phyloP scores from a whole-genome alignment of 2,888 invertebrate genomes.

The Eupithecia subumbrata region DNA sequence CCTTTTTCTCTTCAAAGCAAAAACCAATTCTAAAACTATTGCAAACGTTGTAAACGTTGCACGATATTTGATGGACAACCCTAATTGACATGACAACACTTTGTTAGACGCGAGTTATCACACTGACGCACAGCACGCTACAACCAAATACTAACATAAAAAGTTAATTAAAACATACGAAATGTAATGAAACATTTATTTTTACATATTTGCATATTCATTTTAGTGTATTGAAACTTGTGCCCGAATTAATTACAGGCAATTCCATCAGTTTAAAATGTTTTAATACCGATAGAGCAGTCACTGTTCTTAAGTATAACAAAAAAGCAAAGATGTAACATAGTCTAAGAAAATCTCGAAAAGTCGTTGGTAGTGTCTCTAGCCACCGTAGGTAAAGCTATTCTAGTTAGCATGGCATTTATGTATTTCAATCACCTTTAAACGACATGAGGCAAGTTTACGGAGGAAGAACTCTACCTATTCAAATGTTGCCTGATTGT shows the following conservation, averaged over 20 bases:
- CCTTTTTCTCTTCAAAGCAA: neutral
- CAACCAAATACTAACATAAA: constrained; percentile 53
- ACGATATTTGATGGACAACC: constrained; percentile 27
- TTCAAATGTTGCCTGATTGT: neutral
- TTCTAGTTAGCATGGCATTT: no score
- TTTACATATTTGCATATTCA: neutral
- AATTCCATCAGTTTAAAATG: neutral
- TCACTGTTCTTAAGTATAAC: no score
- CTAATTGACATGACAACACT: constrained; percentile 26
- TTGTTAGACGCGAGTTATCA: constrained; percentile 27
- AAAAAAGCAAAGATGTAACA: no score
- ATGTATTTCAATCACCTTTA: no score
- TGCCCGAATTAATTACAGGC: neutral
- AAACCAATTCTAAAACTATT: neutral
- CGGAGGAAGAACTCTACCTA: neutral
- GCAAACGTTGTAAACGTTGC: neutral
- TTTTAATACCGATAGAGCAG: no score
- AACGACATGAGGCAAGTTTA: no score
- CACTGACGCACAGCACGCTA: constrained; percentile 45
- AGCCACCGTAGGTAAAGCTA: no score
- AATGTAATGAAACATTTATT: neutral
- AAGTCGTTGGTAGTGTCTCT: no score
- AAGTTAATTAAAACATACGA: constrained; percentile 57
- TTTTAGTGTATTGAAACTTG: neutral
- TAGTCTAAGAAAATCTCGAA: no score